phyloP scores from a whole-genome alignment of 2,113 vertebrate genomes.

The Nestor notabilis region DNA sequence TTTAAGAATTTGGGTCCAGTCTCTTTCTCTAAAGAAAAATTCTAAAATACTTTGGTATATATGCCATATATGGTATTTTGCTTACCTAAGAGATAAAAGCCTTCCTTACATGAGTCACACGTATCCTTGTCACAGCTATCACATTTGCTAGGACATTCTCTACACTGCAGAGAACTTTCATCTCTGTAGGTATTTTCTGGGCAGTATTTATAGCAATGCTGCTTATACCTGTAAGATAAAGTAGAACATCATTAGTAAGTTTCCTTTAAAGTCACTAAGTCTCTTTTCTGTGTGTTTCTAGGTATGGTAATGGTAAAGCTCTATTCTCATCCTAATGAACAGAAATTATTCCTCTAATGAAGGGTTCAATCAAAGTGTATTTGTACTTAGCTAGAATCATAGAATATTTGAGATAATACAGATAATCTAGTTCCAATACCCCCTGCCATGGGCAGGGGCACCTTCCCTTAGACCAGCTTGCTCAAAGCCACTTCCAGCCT shows the following conservation, averaged over 20 bases:
- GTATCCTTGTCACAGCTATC: constrained; percentile 77
- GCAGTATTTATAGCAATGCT: constrained; percentile 81
- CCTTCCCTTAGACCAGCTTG: not conserved
- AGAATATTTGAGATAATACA: not conserved
- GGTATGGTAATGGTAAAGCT: not conserved
- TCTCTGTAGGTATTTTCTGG: constrained; percentile 83
- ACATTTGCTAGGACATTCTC: constrained; percentile 77
- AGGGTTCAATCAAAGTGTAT: not conserved
- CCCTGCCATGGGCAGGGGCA: not conserved
- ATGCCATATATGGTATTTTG: not conserved
- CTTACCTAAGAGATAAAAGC: constrained; percentile 84
- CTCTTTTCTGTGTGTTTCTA: not conserved
- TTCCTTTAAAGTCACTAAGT: not conserved
- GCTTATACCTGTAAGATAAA: constrained; percentile 75
- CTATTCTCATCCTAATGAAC: not conserved
- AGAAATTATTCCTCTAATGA: not conserved
- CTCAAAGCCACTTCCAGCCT: not conserved
- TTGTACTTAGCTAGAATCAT: not conserved
- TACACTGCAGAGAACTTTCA: constrained; percentile 68
- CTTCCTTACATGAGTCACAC: constrained; percentile 84
- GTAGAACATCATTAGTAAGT: not conserved
- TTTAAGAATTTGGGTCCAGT: not conserved
- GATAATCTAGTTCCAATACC: not conserved
- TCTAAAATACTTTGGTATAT: not conserved
- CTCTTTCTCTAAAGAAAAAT: not conserved